Percentiles rank a stretch among this genome's conserved stretches.
phyloP scores from a whole-genome alignment of 2,888 invertebrate genomes.

The Sepiola atlantica region DNA sequence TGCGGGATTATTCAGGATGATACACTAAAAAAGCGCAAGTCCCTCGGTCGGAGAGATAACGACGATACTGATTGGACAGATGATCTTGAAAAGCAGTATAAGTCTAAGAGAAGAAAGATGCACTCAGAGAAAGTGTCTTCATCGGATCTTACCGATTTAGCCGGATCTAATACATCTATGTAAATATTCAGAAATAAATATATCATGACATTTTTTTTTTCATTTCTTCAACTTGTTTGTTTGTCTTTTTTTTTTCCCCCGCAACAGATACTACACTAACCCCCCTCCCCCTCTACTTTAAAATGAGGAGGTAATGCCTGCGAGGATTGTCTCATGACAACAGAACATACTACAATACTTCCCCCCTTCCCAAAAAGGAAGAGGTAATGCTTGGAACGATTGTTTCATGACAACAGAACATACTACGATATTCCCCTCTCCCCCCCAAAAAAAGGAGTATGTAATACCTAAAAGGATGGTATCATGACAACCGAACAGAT shows the following conservation, averaged over 20 bases:
- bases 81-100: neutral
- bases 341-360: no score
- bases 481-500: no score
- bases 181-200: conserved; percentile 8
- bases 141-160: neutral
- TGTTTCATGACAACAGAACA: no score
- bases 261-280: neutral
- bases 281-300: no score
- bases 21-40: conserved; percentile 33
- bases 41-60: neutral
- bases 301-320: no score
- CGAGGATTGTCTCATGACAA: no score
- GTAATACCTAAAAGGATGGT: no score
- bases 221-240: neutral
- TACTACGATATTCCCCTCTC: no score
- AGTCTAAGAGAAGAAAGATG: neutral
- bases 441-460: no score
- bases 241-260: neutral
- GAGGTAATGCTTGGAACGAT: no score
- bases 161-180: neutral
- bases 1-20: conserved; percentile 33
- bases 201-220: neutral
- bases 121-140: neutral
- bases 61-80: neutral
- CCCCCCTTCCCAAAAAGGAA: no score